Conservation (phyloP, 2,888 invertebrate species). For the Pterobdella sp. region DNA sequence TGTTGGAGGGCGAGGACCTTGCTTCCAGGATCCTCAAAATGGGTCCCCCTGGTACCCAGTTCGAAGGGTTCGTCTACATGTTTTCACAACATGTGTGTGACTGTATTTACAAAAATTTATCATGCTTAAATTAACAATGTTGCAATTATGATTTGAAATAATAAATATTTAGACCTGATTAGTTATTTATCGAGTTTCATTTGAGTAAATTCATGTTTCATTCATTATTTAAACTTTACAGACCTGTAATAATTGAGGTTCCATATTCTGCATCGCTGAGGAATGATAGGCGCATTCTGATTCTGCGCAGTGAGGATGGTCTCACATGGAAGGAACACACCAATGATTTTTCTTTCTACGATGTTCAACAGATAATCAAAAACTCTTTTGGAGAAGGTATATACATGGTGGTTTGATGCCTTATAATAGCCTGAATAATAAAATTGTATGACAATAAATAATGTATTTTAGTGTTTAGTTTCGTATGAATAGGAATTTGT, state of each 20-base stretch:
- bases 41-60: conserved; percentile 23
- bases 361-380: conserved; percentile 22
- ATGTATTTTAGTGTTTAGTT: too few species aligned
- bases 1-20: conserved; percentile 20
- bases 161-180: too few species aligned
- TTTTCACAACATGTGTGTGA: not conserved
- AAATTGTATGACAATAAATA: too few species aligned
- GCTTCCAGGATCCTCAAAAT: conserved; percentile 25
- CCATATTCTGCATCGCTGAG: conserved; percentile 97
- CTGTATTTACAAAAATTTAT: too few species aligned
- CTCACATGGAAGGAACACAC: conserved; percentile 98
- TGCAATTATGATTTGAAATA: too few species aligned
- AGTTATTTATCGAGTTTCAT: too few species aligned
- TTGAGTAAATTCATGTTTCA: conserved; percentile 7
- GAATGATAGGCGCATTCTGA: conserved; percentile 88
- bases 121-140: too few species aligned
- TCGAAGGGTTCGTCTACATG: conserved; percentile 21
- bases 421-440: too few species aligned
- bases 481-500: too few species aligned
- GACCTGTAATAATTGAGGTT: conserved; percentile 71
- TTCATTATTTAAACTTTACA: conserved; percentile 34
- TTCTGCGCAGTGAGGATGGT: conserved; percentile 93
- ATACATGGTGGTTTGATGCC: not conserved
- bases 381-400: conserved; percentile 27
- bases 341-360: conserved; percentile 22